These are phyloP conservation scores for Oxyura jamaicensis DNA, from an alignment of 2,113 vertebrate species.

Conservation along the genomic window DNA sequence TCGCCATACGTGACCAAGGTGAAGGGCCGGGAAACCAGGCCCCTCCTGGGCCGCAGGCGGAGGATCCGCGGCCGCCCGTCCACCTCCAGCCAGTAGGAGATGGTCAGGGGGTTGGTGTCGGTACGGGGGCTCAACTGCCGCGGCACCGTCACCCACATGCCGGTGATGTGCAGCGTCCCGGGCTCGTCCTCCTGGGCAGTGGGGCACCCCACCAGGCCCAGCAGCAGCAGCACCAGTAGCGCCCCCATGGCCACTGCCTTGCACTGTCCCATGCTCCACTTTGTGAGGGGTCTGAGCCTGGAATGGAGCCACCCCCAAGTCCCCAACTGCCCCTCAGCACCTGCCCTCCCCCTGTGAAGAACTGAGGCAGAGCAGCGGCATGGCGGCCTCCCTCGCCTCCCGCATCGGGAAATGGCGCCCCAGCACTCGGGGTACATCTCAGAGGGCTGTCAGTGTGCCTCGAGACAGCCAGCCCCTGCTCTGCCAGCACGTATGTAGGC, in stretches of 20 bases:
- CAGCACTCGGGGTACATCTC: neutral
- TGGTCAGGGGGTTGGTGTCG: neutral
- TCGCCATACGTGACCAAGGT: constrained; percentile 54
- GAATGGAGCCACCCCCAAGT: neutral
- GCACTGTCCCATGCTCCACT: rapidly evolving
- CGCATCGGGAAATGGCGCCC: rapidly evolving
- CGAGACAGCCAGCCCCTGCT: neutral
- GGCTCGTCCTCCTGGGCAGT: rapidly evolving
- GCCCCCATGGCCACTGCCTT: neutral
- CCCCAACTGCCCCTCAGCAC: neutral
- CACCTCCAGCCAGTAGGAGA: constrained; percentile 61
- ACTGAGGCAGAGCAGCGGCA: rapidly evolving
- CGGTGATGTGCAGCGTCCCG: rapidly evolving
- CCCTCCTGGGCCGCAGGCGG: constrained; percentile 28
- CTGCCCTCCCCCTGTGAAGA: neutral
- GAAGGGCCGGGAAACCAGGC: constrained; percentile 25
- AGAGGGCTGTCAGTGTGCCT: rapidly evolving
- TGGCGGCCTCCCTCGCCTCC: rapidly evolving
- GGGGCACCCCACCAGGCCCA: neutral
- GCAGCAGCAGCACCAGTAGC: neutral
- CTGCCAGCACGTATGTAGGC: rapidly evolving
- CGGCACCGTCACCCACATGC: constrained; percentile 42
- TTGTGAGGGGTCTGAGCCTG: neutral
- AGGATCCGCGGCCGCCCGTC: constrained; percentile 29
- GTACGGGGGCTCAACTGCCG: neutral